Evolutionary conservation across 1,140 invertebrate species (phyloP).

Genomic region (Laodelphax striatellus): DNA sequence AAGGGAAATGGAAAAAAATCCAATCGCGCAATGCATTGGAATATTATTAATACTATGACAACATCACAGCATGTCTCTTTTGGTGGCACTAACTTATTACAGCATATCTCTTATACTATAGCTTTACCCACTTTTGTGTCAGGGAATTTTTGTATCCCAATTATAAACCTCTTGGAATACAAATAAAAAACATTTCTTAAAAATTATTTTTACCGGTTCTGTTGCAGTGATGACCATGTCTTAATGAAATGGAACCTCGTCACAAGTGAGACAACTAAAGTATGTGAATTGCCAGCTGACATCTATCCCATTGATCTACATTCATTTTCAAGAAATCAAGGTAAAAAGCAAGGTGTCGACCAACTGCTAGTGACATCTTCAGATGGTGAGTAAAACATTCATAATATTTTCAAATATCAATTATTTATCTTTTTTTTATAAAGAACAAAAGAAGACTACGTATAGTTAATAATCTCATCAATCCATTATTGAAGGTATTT

Average conservation of each 20-base stretch:
- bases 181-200: too few species aligned
- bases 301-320: conserved; percentile 83
- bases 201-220: not conserved
- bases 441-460: too few species aligned
- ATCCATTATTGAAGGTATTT: not conserved
- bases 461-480: not conserved
- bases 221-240: conserved; percentile 76
- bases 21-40: too few species aligned
- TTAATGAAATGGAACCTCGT: conserved; percentile 80
- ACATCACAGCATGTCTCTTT: too few species aligned
- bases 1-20: too few species aligned
- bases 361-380: conserved; percentile 76
- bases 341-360: conserved; percentile 63
- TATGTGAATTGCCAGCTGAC: conserved; percentile 68
- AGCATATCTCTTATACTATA: too few species aligned
- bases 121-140: too few species aligned
- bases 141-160: too few species aligned
- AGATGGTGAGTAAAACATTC: conserved; percentile 49
- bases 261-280: conserved; percentile 57
- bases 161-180: too few species aligned
- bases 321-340: conserved; percentile 53
- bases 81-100: too few species aligned
- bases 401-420: not conserved
- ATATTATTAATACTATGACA: too few species aligned
- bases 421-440: too few species aligned